A percentile compares a stretch with the other conserved stretches of the same genome.
These are phyloP conservation scores for Cepaea nemoralis DNA, from an alignment of 1,140 invertebrate species.

Conservation along the genomic window DNA sequence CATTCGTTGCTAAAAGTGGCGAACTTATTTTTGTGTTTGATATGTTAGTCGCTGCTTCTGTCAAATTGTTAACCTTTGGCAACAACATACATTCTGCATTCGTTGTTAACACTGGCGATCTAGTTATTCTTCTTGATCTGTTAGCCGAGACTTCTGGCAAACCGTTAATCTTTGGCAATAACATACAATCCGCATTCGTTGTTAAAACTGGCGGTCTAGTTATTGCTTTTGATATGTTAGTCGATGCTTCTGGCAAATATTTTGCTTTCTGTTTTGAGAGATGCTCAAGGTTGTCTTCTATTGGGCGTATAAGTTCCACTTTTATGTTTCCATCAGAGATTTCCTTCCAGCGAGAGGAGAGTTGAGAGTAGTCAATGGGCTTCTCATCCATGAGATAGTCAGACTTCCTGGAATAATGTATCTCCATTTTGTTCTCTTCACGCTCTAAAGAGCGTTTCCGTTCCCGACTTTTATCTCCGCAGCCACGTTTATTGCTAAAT, in stretches of 20 bases:
- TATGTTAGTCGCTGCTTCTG: no score
- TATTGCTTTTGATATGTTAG: neutral
- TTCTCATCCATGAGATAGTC: neutral
- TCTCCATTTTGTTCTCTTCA: neutral
- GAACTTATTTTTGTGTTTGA: no score
- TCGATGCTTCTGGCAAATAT: neutral
- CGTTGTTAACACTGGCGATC: no score
- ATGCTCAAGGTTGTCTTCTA: no score
- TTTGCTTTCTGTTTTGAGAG: neutral
- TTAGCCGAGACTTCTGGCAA: no score
- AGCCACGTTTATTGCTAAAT: no score
- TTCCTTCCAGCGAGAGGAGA: neutral
- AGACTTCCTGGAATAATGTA: neutral
- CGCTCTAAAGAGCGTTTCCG: neutral
- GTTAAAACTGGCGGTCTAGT: neutral
- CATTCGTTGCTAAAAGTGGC: no score
- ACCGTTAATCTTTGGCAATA: conserved; percentile 27
- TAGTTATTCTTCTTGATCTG: no score
- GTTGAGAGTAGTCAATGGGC: conserved; percentile 19
- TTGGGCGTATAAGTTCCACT: neutral
- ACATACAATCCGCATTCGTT: conserved; percentile 23
- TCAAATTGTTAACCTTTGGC: neutral
- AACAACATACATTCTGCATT: no score
- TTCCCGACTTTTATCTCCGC: no score
- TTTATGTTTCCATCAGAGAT: neutral